Evolutionary conservation across 2,113 vertebrate species (phyloP), one percentile per base, ranked within the genome.

Genomic region (Orcinus orca): DNA sequence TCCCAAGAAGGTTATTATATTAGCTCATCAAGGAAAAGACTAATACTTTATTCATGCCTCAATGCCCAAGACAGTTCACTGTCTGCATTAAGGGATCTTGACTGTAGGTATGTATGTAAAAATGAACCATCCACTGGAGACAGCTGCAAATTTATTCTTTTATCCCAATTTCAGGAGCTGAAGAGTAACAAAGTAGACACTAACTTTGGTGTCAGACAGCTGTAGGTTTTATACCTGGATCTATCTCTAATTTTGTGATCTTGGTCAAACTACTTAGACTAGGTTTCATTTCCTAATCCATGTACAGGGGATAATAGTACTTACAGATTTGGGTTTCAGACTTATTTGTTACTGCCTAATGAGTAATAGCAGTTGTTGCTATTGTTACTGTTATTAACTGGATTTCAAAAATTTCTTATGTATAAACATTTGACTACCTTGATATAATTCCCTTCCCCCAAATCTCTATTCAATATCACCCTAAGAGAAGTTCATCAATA

Each of bases 111-210:
- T 63, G 23, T 11, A 36, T 25, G 38, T 14, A 82, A 60, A 71
- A 97, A 44, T 25, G 7, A 1, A n/a, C 25, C 18, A 58, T 33
- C 36, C 3, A 23, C 13, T 18, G 55, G 26, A 90, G 88, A 81
- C 5, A 23, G 20, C 18, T 60, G 2, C 11, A 88, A 88, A 23
- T 38, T 10, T 67, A 38, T 84, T 81, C 1, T 53, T 84, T 41
- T 50, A 14, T 70, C 13, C 36, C 18, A 67, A 62, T 68, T 8
- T 70, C 15, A 77, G 41, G 41, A 21, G 5, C 8, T 88, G 13
- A 50, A 33, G 29, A 47, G 1, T 47, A 53, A 23, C 25, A 60
- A 13, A n/a, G 0, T 36, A 14, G 7, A 60, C 0, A 5, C 9
- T 1, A 47, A 23, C 11, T 67, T 10, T 80, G 38, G 12, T 13